Evolutionary conservation across 1,140 invertebrate species (phyloP), one percentile per base, ranked within the genome.

Genomic region (Cydia pomonella): DNA sequence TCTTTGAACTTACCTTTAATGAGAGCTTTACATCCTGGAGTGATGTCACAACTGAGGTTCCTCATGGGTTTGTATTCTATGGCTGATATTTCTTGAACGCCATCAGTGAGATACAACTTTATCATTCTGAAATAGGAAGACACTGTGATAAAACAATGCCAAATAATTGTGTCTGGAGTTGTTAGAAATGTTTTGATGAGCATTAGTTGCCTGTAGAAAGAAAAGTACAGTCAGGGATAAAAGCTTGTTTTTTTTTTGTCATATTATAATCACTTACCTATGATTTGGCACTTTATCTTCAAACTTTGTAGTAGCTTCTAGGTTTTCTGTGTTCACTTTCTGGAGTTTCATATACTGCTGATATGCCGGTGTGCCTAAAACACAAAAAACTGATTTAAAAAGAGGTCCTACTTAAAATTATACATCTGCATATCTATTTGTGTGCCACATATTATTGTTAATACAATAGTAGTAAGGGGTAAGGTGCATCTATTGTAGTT

Each of bases 101-200:
- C 97, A 94, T 98, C 97, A 23, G 96, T 97, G 73, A 97, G 88
- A 69, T 94, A 94, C 47, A 97, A 85, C 86, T 96, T 95, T 75
- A 97, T 93, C 94, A 97, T 96, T 84, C 96, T 93, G 83, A 33
- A 89, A 87, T 47, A 69, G 16, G 10, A 18, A 47, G n/a, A n/a
- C n/a, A n/a, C n/a, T n/a, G n/a, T n/a, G n/a, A n/a, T n/a, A n/a
- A n/a, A n/a, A n/a, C n/a, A n/a, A n/a, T n/a, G n/a, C n/a, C n/a
- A n/a, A n/a, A n/a, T n/a, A n/a, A n/a, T n/a, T n/a, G n/a, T n/a
- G n/a, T n/a, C n/a, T n/a, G n/a, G n/a, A n/a, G n/a, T n/a, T n/a
- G n/a, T n/a, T n/a, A n/a, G n/a, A n/a, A n/a, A n/a, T n/a, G n/a
- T n/a, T n/a, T n/a, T n/a, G n/a, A n/a, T n/a, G n/a, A n/a, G n/a